Base-by-base conservation (phyloP, 2,797 vertebrate genomes). In the Falco naumanni region DNA sequence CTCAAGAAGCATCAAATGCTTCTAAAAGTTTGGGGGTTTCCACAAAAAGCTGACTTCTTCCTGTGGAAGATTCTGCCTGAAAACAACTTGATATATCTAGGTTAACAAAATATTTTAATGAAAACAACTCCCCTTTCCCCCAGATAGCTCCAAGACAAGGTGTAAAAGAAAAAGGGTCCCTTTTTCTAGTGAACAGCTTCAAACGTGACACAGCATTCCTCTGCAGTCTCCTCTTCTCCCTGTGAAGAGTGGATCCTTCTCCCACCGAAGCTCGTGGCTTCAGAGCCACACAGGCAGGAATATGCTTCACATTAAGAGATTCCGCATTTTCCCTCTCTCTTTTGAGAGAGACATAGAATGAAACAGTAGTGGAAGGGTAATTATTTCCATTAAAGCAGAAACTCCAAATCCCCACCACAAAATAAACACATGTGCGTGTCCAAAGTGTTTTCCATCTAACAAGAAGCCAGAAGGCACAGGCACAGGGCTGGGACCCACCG, bases 361-460 rank as follows among this genome's bases (percentile, higher is more conserved):
- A 50, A 43, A 37, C 34, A 53, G 53, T 5, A 70, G 15, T 1
- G 45, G 47, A 64, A 14, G 1, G 4, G 29, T 21, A 48, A 83
- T 59, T 41, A 25, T 10, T 19, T 28, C 18, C 68, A 34, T 18
- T 43, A 87, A 66, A 87, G 50, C 25, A 51, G 4, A 77, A 71
- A 45, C 20, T 68, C 22, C 28, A 61, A 57, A 15, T 12, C 3
- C 15, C 8, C 34, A 39, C 7, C 37, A 43, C 19, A 33, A 92
- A 64, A 64, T 3, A 63, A 51, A 64, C 31, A 21, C 0, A 0
- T 10, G 22, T 11, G 13, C 22, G 7, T 0, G 2, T n/a, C 31
- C 3, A 1, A 37, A 84, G 60, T 2, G 20, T 28, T 47, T 54
- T 29, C 31, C 16, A 57, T 16, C 47, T 2, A n/a, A 33, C 28